These are phyloP conservation scores for Myotis lucifugus DNA, from an alignment of 2,113 vertebrate species.

Conservation along the genomic window DNA sequence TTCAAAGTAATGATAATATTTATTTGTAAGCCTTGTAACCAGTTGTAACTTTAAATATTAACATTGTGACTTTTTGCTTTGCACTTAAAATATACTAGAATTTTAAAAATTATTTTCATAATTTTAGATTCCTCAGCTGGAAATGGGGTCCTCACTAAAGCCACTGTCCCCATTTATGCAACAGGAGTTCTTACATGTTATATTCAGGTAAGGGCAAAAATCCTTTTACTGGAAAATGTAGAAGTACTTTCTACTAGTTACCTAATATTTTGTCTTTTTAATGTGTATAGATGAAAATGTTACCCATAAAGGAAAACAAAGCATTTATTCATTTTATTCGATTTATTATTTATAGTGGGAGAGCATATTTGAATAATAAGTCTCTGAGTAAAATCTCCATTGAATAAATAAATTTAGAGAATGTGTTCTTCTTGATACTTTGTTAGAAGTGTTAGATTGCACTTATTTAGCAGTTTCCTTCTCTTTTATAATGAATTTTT, in stretches of 20 bases:
- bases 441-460: neutral
- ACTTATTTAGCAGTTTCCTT: slow-evolving; percentile 38
- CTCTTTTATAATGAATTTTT: slow-evolving; percentile 2
- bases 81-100: slow-evolving; percentile 49
- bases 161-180: slow-evolving; percentile 99
- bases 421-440: neutral
- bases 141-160: slow-evolving; percentile 97
- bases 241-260: neutral
- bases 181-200: slow-evolving; percentile 98
- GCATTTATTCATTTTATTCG: neutral
- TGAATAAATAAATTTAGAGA: slow-evolving; percentile 37
- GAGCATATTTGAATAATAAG: slow-evolving; percentile 33
- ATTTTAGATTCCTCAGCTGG: slow-evolving; percentile 91
- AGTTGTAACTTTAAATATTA: slow-evolving; percentile 53
- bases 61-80: slow-evolving; percentile 44
- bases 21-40: neutral
- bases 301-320: slow-evolving; percentile 20
- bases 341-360: slow-evolving; percentile 1
- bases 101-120: slow-evolving; percentile 65
- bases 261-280: neutral
- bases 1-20: slow-evolving; percentile 45
- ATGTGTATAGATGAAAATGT: slow-evolving; percentile 4
- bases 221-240: neutral
- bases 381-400: neutral
- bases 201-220: slow-evolving; percentile 91